A percentile compares a stretch with the other conserved stretches of the same genome.
phyloP scores from a whole-genome alignment of 2,888 invertebrate genomes.

The Xestobium rufovillosum region DNA sequence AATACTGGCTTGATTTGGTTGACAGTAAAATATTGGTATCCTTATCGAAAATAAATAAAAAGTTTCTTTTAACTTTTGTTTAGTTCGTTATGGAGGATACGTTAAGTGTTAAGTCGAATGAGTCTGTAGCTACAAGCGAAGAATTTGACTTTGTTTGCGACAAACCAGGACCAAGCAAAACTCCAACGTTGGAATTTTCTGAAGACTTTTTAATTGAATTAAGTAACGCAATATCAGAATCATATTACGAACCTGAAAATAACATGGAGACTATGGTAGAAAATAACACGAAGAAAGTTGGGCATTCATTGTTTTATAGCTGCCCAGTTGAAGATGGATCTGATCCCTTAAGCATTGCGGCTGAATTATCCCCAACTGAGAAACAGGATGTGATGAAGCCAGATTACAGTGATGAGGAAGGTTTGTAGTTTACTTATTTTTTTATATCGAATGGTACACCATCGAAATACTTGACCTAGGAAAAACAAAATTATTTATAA shows the following conservation, averaged over 20 bases:
- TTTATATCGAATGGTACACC: no score
- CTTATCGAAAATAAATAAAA: no score
- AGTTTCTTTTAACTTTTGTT: no score
- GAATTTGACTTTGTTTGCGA: slow-evolving; percentile 63
- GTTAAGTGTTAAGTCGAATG: slow-evolving; percentile 60
- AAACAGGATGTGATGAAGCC: slow-evolving; percentile 77
- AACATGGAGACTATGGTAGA: slow-evolving; percentile 29
- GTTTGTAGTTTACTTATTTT: background rate
- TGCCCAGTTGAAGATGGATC: slow-evolving; percentile 35
- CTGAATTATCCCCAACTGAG: slow-evolving; percentile 46
- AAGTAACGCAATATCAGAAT: slow-evolving; percentile 54
- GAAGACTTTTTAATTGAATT: slow-evolving; percentile 58
- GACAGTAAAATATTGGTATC: no score
- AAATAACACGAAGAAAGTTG: slow-evolving; percentile 42
- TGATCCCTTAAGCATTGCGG: slow-evolving; percentile 32
- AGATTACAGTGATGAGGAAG: slow-evolving; percentile 68
- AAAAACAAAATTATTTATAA: no score
- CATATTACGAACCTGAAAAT: slow-evolving; percentile 38
- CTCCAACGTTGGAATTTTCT: slow-evolving; percentile 54
- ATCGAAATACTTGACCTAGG: no score
- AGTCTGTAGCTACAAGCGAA: slow-evolving; percentile 62
- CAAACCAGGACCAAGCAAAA: slow-evolving; percentile 42
- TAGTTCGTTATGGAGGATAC: slow-evolving; percentile 55
- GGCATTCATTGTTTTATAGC: slow-evolving; percentile 48
- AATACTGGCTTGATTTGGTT: no score